Evolutionary conservation across 2,113 vertebrate genomes (phyloP).

Genomic region (Tachysurus fulvidraco): DNA sequence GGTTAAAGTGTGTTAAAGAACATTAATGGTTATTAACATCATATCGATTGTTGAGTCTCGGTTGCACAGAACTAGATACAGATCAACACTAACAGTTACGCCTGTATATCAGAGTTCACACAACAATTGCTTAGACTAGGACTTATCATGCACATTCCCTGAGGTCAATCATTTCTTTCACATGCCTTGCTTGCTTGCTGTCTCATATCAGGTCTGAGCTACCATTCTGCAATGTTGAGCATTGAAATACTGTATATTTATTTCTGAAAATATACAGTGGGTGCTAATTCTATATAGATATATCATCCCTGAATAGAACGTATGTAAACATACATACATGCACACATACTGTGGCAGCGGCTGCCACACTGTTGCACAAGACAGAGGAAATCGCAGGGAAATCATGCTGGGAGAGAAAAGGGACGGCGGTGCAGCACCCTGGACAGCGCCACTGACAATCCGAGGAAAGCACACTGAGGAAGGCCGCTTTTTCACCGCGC

Average conservation of each 20-base stretch:
- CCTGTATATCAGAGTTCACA: background rate
- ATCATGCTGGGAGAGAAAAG: no score
- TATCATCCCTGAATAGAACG: background rate
- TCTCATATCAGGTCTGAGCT: background rate
- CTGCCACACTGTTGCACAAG: no score
- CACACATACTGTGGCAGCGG: no score
- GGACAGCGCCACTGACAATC: no score
- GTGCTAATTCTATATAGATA: background rate
- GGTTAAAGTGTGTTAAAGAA: conserved; percentile 20
- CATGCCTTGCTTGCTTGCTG: background rate
- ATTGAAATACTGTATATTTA: background rate
- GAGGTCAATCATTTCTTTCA: background rate
- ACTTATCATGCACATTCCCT: background rate
- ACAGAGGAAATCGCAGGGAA: no score
- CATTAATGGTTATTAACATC: conserved; percentile 17
- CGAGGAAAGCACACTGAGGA: no score
- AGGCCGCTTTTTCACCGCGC: no score
- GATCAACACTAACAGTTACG: background rate
- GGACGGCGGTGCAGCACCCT: no score
- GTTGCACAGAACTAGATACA: background rate
- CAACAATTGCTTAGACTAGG: background rate
- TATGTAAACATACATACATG: background rate
- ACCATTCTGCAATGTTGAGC: background rate
- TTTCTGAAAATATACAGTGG: background rate
- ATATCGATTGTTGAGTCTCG: background rate